These are phyloP conservation scores for Drosophila varians DNA, from an alignment of 1,140 invertebrate genomes.

Conservation along the genomic window DNA sequence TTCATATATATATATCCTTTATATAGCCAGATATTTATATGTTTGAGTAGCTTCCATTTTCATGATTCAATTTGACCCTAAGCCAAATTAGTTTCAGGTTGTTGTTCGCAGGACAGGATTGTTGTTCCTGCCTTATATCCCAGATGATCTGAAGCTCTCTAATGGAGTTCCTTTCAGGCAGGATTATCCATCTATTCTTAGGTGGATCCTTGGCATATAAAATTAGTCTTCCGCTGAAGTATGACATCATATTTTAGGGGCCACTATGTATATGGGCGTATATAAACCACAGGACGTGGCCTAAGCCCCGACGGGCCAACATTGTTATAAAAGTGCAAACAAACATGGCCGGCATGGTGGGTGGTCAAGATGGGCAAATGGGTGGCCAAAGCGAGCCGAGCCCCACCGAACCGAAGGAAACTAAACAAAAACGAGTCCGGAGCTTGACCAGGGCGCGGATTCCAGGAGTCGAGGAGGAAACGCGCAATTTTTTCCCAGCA, in stretches of 20 bases:
- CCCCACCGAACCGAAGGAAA: constrained; percentile 16
- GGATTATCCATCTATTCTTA: constrained; percentile 16
- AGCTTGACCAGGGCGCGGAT: constrained; percentile 52
- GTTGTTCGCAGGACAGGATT: constrained; percentile 4
- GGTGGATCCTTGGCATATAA: neutral
- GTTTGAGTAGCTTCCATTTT: constrained; percentile 20
- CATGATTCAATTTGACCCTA: constrained; percentile 27
- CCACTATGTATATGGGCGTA: constrained; percentile 6
- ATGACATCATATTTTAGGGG: constrained; percentile 71
- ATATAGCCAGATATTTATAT: constrained; percentile 6
- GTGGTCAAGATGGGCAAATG: neutral
- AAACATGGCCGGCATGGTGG: constrained; percentile 55
- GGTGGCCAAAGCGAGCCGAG: constrained; percentile 8
- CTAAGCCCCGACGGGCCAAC: constrained; percentile 39
- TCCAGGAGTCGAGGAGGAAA: constrained; percentile 28
- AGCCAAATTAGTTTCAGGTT: constrained; percentile 49
- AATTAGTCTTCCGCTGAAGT: constrained; percentile 8
- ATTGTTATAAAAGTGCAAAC: constrained; percentile 79
- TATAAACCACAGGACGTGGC: constrained; percentile 12
- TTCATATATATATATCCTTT: neutral
- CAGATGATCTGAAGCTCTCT: neutral
- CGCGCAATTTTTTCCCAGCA: constrained; percentile 7
- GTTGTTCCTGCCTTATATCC: neutral
- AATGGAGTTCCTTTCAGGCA: constrained; percentile 4
- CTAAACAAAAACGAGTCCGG: constrained; percentile 35